Conservation (phyloP, 2,888 invertebrate species). For the Drosophila kambysellisi region DNA sequence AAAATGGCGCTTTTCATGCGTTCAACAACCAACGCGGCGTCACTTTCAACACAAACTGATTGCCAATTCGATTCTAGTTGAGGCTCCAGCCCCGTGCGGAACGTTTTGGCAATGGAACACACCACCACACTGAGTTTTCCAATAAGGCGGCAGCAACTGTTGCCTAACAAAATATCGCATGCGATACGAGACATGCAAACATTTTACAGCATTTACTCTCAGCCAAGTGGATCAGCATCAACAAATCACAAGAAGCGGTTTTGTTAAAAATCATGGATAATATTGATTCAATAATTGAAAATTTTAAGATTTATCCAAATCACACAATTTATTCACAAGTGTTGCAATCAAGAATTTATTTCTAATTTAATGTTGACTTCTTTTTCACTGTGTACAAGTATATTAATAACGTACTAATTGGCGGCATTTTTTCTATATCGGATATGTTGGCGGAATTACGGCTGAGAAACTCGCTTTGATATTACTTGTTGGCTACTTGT, state of each 20-base stretch:
- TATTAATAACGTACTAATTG: constrained; percentile 59
- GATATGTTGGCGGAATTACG: constrained; percentile 47
- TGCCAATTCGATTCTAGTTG: constrained; percentile 36
- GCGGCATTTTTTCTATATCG: constrained; percentile 28
- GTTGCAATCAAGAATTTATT: background rate
- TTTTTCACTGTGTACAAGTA: constrained; percentile 9
- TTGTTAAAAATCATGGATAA: background rate
- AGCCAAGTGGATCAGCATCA: background rate
- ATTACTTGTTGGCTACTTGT: constrained; percentile 43
- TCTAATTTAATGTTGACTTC: background rate
- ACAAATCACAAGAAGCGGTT: background rate
- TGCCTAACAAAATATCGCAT: constrained; percentile 48
- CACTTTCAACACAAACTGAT: constrained; percentile 76
- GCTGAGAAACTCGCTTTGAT: constrained; percentile 46
- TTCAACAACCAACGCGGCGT: constrained; percentile 72
- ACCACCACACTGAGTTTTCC: constrained; percentile 18
- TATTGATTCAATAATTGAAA: background rate
- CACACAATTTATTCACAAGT: background rate
- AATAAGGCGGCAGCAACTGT: constrained; percentile 35
- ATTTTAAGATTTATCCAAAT: background rate
- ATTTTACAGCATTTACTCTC: constrained; percentile 1
- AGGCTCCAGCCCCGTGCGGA: constrained; percentile 32
- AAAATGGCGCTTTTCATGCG: constrained; percentile 61
- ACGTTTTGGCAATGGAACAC: constrained; percentile 55
- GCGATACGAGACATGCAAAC: constrained; percentile 23